A percentile compares a stretch with the other conserved stretches of the same genome.
Conservation (phyloP, 1,140 invertebrate species). For the Drosophila navojoa region DNA sequence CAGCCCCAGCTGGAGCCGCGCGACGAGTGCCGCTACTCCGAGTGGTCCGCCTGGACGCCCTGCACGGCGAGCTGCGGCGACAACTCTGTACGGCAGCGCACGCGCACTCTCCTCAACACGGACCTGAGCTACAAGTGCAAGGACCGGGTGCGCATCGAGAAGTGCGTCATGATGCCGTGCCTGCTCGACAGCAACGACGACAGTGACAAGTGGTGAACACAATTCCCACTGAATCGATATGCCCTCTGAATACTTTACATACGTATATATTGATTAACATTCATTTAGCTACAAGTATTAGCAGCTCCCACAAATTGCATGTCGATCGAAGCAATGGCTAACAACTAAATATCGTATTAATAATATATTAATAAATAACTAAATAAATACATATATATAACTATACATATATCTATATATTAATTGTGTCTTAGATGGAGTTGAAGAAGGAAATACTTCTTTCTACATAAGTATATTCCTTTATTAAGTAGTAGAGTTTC, state of each 20-base stretch:
- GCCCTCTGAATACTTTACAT: too few species aligned
- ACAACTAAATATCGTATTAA: not conserved
- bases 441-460: too few species aligned
- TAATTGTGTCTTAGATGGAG: too few species aligned
- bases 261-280: too few species aligned
- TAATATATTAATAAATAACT: constrained; percentile 2
- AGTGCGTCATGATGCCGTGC: constrained; percentile 79
- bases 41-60: constrained; percentile 87
- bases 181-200: constrained; percentile 73
- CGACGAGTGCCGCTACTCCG: constrained; percentile 86
- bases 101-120: constrained; percentile 73
- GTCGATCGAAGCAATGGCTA: not conserved
- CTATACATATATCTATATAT: too few species aligned
- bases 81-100: constrained; percentile 73
- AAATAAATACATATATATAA: not conserved
- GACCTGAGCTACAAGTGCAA: constrained; percentile 79
- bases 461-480: too few species aligned
- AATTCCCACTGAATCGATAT: not conserved
- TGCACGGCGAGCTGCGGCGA: constrained; percentile 87
- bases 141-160: constrained; percentile 79
- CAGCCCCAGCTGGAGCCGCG: constrained; percentile 35
- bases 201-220: constrained; percentile 54
- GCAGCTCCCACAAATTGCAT: constrained; percentile 2
- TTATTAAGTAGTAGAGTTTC: too few species aligned
- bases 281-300: constrained; percentile 22